A percentile compares a stretch with the other conserved stretches of the same genome.
Conservation (phyloP, 2,113 vertebrate species). For the Aptenodytes forsteri region DNA sequence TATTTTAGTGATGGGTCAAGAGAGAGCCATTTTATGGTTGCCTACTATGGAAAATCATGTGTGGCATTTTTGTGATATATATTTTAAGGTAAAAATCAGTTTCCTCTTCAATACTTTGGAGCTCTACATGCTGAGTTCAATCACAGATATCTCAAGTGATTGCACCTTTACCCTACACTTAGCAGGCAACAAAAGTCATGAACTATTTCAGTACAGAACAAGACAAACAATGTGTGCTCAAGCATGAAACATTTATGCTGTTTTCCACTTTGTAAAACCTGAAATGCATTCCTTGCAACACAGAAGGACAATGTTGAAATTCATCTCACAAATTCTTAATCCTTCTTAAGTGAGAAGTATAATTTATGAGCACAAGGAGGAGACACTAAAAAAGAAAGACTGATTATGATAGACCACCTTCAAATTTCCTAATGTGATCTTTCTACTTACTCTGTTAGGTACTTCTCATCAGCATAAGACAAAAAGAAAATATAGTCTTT, state of each 20-base stretch:
- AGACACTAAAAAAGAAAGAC: background rate
- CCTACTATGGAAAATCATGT: background rate
- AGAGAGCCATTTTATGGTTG: background rate
- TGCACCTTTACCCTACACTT: background rate
- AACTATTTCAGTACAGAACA: background rate
- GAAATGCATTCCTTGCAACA: background rate
- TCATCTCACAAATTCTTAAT: background rate
- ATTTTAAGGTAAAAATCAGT: background rate
- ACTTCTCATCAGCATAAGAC: background rate
- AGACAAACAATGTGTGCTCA: background rate
- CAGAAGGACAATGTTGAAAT: background rate
- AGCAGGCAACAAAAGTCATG: background rate
- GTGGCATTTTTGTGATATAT: background rate
- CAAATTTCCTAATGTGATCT: background rate
- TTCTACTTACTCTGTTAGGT: background rate
- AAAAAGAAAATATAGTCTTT: background rate
- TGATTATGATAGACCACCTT: background rate
- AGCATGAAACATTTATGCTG: background rate
- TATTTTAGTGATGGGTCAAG: background rate
- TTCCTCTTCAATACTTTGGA: background rate
- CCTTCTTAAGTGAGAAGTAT: background rate
- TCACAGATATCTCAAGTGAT: background rate
- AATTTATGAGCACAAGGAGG: background rate
- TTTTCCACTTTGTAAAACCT: background rate
- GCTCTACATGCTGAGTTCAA: background rate